A percentile compares a stretch with the other conserved stretches of the same genome.
These are phyloP conservation scores for Nerophis lumbriciformis DNA, from an alignment of 2,113 vertebrate species.

Conservation along the genomic window DNA sequence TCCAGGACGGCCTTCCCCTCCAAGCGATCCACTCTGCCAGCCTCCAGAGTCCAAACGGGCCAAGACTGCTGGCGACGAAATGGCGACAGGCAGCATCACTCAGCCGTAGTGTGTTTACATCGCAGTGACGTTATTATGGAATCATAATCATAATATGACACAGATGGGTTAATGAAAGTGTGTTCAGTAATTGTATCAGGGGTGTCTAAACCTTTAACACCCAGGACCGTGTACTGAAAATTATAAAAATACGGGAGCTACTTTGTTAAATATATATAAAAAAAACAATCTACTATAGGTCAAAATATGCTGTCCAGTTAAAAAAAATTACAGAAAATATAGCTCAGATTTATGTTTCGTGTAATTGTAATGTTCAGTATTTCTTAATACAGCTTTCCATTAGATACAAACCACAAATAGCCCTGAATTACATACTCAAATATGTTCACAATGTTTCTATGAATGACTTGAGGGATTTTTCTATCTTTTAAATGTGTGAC, in stretches of 20 bases:
- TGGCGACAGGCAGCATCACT: constrained; percentile 21
- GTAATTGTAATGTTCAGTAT: no score
- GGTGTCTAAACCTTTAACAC: no score
- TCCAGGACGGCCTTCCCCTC: constrained; percentile 73
- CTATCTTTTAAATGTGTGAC: constrained; percentile 15
- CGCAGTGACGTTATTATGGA: background rate
- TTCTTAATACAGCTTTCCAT: no score
- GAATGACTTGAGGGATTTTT: constrained; percentile 2
- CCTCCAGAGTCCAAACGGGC: constrained; percentile 80
- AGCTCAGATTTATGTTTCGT: no score
- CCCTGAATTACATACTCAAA: background rate
- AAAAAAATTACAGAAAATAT: no score
- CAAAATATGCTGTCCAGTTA: no score
- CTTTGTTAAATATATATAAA: no score
- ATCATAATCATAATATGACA: background rate
- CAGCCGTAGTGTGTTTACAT: constrained; percentile 14
- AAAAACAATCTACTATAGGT: no score
- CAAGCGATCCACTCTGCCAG: constrained; percentile 71
- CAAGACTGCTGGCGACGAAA: constrained; percentile 64
- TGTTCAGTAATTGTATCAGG: no score
- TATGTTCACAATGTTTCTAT: background rate
- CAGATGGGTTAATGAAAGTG: background rate
- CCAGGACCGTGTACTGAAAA: no score
- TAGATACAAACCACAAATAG: no score
- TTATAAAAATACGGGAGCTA: no score